Conservation (phyloP, 2,113 vertebrate species). For the Phrynosoma blainvillii region DNA sequence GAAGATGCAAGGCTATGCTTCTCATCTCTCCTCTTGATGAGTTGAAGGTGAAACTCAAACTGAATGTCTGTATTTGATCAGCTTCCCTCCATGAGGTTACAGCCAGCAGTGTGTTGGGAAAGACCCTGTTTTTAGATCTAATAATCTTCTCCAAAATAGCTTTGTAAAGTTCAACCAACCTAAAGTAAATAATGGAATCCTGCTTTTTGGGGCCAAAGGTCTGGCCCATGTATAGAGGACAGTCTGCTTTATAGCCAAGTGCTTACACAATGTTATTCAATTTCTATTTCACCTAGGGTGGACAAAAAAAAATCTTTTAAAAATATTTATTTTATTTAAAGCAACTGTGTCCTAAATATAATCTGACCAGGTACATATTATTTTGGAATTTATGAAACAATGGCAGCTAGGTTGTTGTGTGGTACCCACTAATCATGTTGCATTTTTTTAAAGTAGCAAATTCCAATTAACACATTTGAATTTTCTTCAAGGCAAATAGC, state of each 20-base stretch:
- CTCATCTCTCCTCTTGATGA: background rate
- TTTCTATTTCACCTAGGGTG: background rate
- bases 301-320: too few species aligned
- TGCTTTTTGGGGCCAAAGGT: background rate
- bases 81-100: background rate
- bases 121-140: background rate
- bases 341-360: too few species aligned
- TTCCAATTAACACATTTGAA: background rate
- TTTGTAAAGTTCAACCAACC: background rate
- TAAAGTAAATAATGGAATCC: background rate
- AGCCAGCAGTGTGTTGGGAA: background rate
- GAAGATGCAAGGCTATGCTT: background rate
- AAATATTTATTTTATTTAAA: too few species aligned
- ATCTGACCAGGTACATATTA: background rate
- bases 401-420: background rate
- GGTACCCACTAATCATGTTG: background rate
- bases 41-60: background rate
- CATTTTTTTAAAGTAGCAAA: background rate
- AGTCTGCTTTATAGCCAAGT: background rate
- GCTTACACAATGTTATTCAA: background rate
- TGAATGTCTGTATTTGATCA: background rate
- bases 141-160: background rate
- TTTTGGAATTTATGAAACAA: background rate
- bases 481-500: background rate
- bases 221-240: background rate